These are phyloP conservation scores for Catostomus latipinnis DNA, from an alignment of 2,797 vertebrate species.

Conservation along the genomic window DNA sequence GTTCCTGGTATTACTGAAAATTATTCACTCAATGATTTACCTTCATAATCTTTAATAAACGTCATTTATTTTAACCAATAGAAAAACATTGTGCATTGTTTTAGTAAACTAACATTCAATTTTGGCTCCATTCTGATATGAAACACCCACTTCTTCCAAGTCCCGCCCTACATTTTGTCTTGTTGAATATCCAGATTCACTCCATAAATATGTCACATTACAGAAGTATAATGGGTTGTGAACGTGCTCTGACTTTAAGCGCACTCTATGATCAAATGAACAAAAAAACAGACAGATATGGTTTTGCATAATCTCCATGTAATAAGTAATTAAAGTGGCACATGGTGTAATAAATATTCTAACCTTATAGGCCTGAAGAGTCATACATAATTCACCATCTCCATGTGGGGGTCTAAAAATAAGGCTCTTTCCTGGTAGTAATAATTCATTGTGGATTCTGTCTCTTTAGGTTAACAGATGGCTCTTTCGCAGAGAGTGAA, in stretches of 20 bases:
- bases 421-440: slow-evolving; percentile 50
- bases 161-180: too few relatives aligned
- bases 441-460: slow-evolving; percentile 56
- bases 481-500: slow-evolving; percentile 45
- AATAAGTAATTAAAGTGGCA: slow-evolving; percentile 45
- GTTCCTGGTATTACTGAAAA: too few relatives aligned
- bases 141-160: too few relatives aligned
- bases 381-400: slow-evolving; percentile 55
- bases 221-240: too few relatives aligned
- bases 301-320: slow-evolving; percentile 31
- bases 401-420: slow-evolving; percentile 54
- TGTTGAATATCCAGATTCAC: too few relatives aligned
- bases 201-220: too few relatives aligned
- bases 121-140: too few relatives aligned
- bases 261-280: neutral
- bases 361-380: slow-evolving; percentile 43
- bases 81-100: too few relatives aligned
- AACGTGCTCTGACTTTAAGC: neutral
- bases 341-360: slow-evolving; percentile 53
- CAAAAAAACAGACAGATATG: neutral
- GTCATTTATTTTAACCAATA: too few relatives aligned
- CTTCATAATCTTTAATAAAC: too few relatives aligned
- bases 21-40: too few relatives aligned
- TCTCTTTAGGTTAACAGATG: slow-evolving; percentile 44
- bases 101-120: too few relatives aligned